These are phyloP conservation scores for Zaprionus africanus DNA, from an alignment of 1,140 invertebrate species.

Conservation along the genomic window DNA sequence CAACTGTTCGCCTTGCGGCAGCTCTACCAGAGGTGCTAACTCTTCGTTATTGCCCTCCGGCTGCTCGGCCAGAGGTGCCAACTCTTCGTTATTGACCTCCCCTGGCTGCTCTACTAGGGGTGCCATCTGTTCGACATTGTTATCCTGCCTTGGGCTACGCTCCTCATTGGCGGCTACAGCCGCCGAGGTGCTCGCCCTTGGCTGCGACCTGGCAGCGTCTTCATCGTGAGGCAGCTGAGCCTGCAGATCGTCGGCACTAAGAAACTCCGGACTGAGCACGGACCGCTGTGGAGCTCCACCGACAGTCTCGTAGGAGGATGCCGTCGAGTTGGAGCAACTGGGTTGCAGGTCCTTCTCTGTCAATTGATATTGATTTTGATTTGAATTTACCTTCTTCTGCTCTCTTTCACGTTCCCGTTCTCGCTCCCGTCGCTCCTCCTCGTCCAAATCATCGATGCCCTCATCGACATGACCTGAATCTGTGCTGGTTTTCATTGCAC, in stretches of 20 bases:
- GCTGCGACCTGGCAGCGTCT: constrained; percentile 25
- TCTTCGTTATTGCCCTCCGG: constrained; percentile 2
- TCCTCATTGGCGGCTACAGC: constrained; percentile 86
- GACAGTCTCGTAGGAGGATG: constrained; percentile 82
- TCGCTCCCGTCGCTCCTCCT: constrained; percentile 30
- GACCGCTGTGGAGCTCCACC: constrained; percentile 52
- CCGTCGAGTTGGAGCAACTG: constrained; percentile 76
- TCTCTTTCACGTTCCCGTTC: constrained; percentile 3
- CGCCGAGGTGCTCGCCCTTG: constrained; percentile 86
- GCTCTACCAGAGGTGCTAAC: no score
- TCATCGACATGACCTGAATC: constrained; percentile 85
- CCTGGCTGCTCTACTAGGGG: constrained; percentile 33
- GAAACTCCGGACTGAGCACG: constrained; percentile 74
- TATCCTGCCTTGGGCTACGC: constrained; percentile 62
- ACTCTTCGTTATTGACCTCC: constrained; percentile 43
- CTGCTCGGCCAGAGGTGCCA: constrained; percentile 56
- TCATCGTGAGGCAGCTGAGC: constrained; percentile 62
- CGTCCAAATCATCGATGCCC: constrained; percentile 71
- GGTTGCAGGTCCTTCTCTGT: constrained; percentile 40
- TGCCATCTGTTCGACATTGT: constrained; percentile 68
- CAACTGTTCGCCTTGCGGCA: neutral
- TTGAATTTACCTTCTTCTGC: no score
- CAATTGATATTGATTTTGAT: neutral
- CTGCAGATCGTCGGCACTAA: constrained; percentile 78
- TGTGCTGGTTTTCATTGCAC: constrained; percentile 83